phyloP scores from a whole-genome alignment of 2,797 vertebrate species.

The Octomys mimax region DNA sequence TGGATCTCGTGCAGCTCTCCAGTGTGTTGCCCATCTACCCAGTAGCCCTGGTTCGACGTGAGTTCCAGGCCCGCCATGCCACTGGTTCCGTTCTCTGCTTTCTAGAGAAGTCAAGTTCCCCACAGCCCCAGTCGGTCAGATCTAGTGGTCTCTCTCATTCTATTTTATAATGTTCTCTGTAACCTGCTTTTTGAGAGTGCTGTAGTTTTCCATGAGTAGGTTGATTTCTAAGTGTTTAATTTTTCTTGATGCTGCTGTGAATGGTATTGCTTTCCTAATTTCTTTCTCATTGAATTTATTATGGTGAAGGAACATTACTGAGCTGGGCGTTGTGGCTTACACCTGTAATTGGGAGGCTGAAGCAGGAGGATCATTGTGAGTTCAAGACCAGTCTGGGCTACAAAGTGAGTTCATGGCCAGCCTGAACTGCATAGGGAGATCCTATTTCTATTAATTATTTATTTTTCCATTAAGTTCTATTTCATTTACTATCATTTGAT shows the following conservation, averaged over 20 bases:
- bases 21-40: slow-evolving; percentile 94
- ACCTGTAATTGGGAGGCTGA: too few relatives aligned
- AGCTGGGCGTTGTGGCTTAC: background rate
- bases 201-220: background rate
- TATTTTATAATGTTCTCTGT: too few relatives aligned
- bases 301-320: background rate
- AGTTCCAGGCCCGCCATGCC: slow-evolving; percentile 95
- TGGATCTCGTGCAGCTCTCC: slow-evolving; percentile 94
- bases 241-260: background rate
- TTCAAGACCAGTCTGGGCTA: too few relatives aligned
- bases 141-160: slow-evolving; percentile 87
- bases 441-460: too few relatives aligned
- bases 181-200: background rate
- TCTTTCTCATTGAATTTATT: background rate
- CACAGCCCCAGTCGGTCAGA: slow-evolving; percentile 85
- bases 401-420: too few relatives aligned
- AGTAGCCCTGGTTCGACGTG: slow-evolving; percentile 95
- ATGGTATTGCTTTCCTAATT: background rate
- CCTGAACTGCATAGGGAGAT: too few relatives aligned
- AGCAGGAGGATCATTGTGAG: too few relatives aligned
- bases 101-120: slow-evolving; percentile 86
- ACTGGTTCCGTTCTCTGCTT: background rate
- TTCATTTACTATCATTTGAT: too few relatives aligned
- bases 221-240: background rate
- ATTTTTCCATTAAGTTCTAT: too few relatives aligned